Percentiles rank a stretch among this genome's conserved stretches.
phyloP scores from a whole-genome alignment of 1,140 invertebrate genomes.

The Bombyx mandarina region DNA sequence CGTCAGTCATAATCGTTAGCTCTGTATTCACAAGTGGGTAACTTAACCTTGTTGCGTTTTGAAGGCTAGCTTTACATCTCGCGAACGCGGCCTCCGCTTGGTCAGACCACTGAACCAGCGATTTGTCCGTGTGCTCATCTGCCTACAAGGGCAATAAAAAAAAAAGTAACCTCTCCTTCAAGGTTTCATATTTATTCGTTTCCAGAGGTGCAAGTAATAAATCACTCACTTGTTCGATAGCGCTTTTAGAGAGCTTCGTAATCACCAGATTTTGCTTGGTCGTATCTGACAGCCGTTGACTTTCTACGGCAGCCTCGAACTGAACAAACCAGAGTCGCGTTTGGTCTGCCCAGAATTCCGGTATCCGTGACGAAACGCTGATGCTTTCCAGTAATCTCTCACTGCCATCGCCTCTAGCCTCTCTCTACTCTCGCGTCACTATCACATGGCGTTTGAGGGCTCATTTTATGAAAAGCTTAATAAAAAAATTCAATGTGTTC shows the following conservation, averaged over 20 bases:
- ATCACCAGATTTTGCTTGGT: too few relatives aligned
- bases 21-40: not conserved
- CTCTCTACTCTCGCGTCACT: too few relatives aligned
- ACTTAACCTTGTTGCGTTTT: conserved; percentile 2
- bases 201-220: conserved; percentile 5
- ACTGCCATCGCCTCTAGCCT: too few relatives aligned
- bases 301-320: conserved; percentile 1
- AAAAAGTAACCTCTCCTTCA: conserved; percentile 4
- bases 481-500: too few relatives aligned
- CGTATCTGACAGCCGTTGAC: not conserved
- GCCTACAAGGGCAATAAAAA: too few relatives aligned
- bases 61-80: conserved; percentile 26
- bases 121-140: conserved; percentile 26
- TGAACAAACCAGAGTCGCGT: too few relatives aligned
- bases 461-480: too few relatives aligned
- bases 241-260: conserved; percentile 2
- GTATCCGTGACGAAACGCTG: too few relatives aligned
- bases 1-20: conserved; percentile 21
- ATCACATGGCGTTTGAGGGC: too few relatives aligned
- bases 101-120: conserved; percentile 24
- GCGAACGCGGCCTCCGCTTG: conserved; percentile 23
- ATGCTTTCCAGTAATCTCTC: too few relatives aligned
- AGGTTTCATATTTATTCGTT: conserved; percentile 3
- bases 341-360: too few relatives aligned
- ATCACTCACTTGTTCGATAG: conserved; percentile 9